Evolutionary conservation across 2,113 vertebrate genomes (phyloP).

Genomic region (Vulpes vulpes): DNA sequence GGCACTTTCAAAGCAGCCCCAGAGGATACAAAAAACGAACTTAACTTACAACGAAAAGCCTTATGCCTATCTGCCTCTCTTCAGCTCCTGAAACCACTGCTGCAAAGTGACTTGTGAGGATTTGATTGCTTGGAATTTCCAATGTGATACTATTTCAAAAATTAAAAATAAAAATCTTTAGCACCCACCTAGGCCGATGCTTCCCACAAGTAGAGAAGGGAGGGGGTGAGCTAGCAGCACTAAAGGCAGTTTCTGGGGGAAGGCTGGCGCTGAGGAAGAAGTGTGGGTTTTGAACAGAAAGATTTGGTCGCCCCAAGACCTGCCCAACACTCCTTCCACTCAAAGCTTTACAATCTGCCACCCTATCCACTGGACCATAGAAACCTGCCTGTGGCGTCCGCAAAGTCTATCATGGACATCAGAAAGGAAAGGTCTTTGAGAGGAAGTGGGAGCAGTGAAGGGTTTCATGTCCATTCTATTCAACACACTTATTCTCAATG

Average conservation of each 20-base stretch:
- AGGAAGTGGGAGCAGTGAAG: neutral
- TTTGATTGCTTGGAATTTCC: neutral
- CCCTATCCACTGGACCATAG: rapidly evolving
- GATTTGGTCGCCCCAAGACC: neutral
- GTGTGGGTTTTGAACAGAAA: rapidly evolving
- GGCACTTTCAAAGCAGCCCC: neutral
- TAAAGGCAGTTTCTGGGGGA: neutral
- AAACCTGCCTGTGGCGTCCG: neutral
- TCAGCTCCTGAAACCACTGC: neutral
- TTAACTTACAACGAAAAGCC: rapidly evolving
- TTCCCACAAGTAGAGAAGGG: neutral
- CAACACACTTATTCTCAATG: neutral
- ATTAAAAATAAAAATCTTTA: neutral
- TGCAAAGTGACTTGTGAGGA: neutral
- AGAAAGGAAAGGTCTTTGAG: neutral
- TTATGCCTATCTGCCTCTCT: neutral
- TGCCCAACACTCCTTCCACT: no score
- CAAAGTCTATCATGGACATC: neutral
- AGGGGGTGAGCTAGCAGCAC: rapidly evolving
- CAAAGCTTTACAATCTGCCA: rapidly evolving
- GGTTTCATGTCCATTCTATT: neutral
- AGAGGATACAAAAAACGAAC: neutral
- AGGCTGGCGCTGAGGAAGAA: no score
- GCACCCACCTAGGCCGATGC: neutral
- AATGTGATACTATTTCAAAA: neutral